Evolutionary conservation across 2,113 vertebrate species (phyloP), one percentile per base, ranked within the genome.

Genomic region (Motacilla tschutschensis): DNA sequence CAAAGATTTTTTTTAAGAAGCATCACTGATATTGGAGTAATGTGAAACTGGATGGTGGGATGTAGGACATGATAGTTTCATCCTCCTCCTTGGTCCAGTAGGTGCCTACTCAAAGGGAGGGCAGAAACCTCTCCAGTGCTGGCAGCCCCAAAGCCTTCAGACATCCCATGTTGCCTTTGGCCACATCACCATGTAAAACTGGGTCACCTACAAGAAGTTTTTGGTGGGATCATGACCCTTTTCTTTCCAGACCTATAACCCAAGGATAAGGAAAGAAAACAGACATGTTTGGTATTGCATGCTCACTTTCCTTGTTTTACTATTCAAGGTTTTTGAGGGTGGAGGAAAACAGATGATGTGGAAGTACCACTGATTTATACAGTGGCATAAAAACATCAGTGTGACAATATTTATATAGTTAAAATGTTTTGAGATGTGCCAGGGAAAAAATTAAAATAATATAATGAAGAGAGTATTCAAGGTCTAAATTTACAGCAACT

Each of bases 301-400:
- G 3, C 28, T 55, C 28, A n/a, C 19, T 55, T 74, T 64, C 36
- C 15, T 67, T 14, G 20, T 93, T 75, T 84, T 46, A 36, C 5
- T 41, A 2, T 26, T 54, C 3, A 0, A 14, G 2, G 0, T 2
- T 71, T 86, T 44, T 66, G 9, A 59, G 18, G 8, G 9, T 2
- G 1, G 12, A 1, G 5, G 2, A 28, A 72, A 18, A 28, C 8
- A 60, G 14, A 24, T 79, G 41, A 48, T 41, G 20, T 19, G 41
- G 31, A 47, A 48, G 16, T 8, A 28, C 17, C 3, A 3, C 1
- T 75, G 33, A 50, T 84, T 67, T 78, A 62, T 60, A 40, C 12
- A 73, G 25, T 31, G 50, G 9, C 20, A n/a, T 48, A 29, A 48
- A 65, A 64, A 16, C 6, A n/a, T 26, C 24, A 57, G 3, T 5